Evolutionary conservation across 2,113 vertebrate genomes (phyloP).

Genomic region (Sterna hirundo): DNA sequence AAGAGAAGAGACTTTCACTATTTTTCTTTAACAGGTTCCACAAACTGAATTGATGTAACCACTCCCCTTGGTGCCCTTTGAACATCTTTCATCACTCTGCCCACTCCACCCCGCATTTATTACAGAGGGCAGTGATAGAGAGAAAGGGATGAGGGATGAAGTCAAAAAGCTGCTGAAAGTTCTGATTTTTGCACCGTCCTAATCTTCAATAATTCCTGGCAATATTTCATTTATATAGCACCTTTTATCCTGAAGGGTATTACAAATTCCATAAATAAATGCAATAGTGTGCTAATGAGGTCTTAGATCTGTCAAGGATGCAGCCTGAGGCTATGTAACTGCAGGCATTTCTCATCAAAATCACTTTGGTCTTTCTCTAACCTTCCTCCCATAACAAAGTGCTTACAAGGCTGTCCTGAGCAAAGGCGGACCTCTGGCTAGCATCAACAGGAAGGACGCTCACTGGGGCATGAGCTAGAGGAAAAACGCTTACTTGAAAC

Average conservation of each 20-base stretch:
- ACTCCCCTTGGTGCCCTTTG: background rate
- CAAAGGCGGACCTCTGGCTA: background rate
- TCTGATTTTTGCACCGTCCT: background rate
- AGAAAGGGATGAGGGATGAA: background rate
- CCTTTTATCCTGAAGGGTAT: background rate
- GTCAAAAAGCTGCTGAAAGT: background rate
- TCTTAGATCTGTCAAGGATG: background rate
- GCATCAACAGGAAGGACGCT: background rate
- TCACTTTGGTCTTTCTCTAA: background rate
- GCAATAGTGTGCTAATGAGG: background rate
- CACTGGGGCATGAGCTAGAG: background rate
- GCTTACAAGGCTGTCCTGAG: background rate
- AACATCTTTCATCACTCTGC: background rate
- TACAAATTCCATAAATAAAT: background rate
- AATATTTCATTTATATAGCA: background rate
- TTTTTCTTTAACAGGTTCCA: background rate
- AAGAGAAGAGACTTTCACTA: background rate
- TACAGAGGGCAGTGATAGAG: background rate
- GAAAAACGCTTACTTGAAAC: background rate
- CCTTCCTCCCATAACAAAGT: background rate
- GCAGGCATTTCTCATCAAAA: background rate
- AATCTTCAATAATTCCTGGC: background rate
- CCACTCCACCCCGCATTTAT: accelerated
- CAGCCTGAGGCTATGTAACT: background rate
- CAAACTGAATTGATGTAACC: background rate